Percentiles rank a stretch among this genome's conserved stretches.
Conservation (phyloP, 1,140 invertebrate genomes). For the Aphis gossypii region DNA sequence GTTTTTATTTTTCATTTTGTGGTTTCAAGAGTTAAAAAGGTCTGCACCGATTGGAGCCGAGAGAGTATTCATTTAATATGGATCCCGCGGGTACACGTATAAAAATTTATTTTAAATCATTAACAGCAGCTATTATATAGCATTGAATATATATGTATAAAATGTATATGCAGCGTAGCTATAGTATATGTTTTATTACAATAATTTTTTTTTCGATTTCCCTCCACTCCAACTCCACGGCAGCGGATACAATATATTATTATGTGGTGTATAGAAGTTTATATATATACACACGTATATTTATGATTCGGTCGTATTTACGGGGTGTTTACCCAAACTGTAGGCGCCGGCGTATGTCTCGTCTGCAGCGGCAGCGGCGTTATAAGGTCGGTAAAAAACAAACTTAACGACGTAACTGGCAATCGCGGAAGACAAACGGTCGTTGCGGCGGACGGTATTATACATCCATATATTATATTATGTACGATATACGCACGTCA, state of each 20-base stretch:
- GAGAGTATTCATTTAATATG: constrained; percentile 22
- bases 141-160: not conserved
- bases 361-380: not conserved
- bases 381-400: not conserved
- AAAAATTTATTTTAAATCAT: not conserved
- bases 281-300: not conserved
- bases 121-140: not conserved
- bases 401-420: constrained; percentile 41
- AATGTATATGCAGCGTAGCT: not conserved
- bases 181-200: constrained; percentile 42
- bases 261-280: not conserved
- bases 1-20: constrained; percentile 29
- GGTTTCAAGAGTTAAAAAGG: constrained; percentile 20
- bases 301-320: constrained; percentile 27
- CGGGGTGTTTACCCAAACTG: constrained; percentile 37
- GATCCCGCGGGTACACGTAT: not conserved
- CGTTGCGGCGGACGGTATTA: not conserved
- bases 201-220: constrained; percentile 3
- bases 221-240: not conserved
- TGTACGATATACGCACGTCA: constrained; percentile 10
- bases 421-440: constrained; percentile 47
- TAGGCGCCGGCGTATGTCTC: not conserved
- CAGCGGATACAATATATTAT: not conserved
- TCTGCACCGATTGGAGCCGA: not conserved
- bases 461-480: not conserved